phyloP scores from a whole-genome alignment of 2,113 vertebrate species.

The Myocastor coypus region DNA sequence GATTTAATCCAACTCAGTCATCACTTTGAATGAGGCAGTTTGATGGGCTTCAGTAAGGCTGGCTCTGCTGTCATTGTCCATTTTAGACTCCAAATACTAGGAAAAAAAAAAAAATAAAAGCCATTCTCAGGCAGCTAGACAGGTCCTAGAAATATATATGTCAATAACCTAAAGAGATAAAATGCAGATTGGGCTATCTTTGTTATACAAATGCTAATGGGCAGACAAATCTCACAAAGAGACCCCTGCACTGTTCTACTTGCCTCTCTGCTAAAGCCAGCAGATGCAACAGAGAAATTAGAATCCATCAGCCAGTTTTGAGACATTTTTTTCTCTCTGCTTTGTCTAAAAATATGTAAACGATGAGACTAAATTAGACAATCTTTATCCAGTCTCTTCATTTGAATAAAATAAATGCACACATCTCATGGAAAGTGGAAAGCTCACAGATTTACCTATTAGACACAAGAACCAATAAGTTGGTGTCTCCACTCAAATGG shows the following conservation, averaged over 20 bases:
- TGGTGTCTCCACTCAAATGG: slow-evolving; percentile 55
- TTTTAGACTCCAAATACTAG: slow-evolving; percentile 66
- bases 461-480: slow-evolving; percentile 62
- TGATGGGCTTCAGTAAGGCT: slow-evolving; percentile 76
- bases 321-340: slow-evolving; percentile 44
- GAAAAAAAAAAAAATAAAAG: slow-evolving; percentile 71
- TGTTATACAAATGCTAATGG: slow-evolving; percentile 60
- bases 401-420: slow-evolving; percentile 47
- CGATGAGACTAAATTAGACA: slow-evolving; percentile 63
- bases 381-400: slow-evolving; percentile 30
- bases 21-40: slow-evolving; percentile 79
- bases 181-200: slow-evolving; percentile 65
- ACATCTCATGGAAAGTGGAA: slow-evolving; percentile 61
- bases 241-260: neutral
- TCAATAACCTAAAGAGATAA: slow-evolving; percentile 70
- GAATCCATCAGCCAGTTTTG: slow-evolving; percentile 10
- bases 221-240: slow-evolving; percentile 48
- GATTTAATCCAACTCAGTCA: slow-evolving; percentile 80
- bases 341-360: slow-evolving; percentile 71
- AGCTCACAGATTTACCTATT: slow-evolving; percentile 68
- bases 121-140: slow-evolving; percentile 56
- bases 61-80: slow-evolving; percentile 76
- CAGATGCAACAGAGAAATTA: neutral
- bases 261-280: neutral
- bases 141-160: slow-evolving; percentile 53